Evolutionary conservation across 2,113 vertebrate species (phyloP).

Genomic region (Mixornis gularis): DNA sequence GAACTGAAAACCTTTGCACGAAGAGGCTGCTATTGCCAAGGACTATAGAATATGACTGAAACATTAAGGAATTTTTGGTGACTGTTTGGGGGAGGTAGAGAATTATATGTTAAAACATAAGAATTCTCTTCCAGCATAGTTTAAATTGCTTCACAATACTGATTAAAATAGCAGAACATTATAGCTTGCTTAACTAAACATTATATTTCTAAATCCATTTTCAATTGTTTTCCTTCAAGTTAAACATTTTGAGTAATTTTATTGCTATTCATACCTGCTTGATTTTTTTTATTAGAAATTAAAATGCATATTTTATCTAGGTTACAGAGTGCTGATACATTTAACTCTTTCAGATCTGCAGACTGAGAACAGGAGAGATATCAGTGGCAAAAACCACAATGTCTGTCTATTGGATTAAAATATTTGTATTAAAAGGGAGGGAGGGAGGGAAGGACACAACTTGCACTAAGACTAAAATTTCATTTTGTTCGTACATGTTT

Average conservation of each 20-base stretch:
- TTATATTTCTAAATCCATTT: conserved; percentile 75
- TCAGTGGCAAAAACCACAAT: neutral
- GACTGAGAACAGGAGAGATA: neutral
- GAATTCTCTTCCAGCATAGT: conserved; percentile 57
- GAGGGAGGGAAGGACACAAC: neutral
- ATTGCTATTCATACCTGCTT: conserved; percentile 75
- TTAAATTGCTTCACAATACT: conserved; percentile 71
- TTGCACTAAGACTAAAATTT: neutral
- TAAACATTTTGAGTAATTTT: conserved; percentile 77
- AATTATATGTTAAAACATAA: conserved; percentile 58
- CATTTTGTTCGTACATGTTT: neutral
- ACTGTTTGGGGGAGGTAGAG: conserved; percentile 38
- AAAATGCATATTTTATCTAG: conserved; percentile 63
- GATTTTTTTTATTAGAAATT: conserved; percentile 71
- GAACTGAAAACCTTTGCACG: neutral
- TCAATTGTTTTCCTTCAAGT: conserved; percentile 77
- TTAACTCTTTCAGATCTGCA: conserved; percentile 60
- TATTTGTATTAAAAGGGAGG: neutral
- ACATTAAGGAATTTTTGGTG: conserved; percentile 47
- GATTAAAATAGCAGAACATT: conserved; percentile 76
- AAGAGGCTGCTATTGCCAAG: neutral
- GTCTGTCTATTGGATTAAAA: neutral
- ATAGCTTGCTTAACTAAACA: conserved; percentile 76
- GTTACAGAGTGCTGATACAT: neutral
- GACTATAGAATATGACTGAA: conserved; percentile 24